These are phyloP conservation scores for Lepidothrix coronata DNA, from an alignment of 2,113 vertebrate species.

Conservation along the genomic window DNA sequence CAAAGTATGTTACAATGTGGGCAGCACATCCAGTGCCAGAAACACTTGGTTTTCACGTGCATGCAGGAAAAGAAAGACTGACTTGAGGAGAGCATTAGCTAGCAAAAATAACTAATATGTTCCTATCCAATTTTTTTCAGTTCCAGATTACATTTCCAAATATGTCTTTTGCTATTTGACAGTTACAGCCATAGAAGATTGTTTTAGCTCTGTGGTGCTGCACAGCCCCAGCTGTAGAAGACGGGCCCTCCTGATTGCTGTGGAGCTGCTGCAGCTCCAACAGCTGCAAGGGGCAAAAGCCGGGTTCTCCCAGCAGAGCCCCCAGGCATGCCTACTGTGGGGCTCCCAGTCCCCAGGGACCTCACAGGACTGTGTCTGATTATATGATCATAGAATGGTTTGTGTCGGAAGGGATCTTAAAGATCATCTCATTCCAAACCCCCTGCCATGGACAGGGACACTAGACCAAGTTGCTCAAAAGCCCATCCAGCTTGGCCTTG, in stretches of 20 bases:
- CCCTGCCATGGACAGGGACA: too few species aligned
- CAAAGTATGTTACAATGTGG: not conserved
- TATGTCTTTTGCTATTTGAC: not conserved
- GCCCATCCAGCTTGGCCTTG: not conserved
- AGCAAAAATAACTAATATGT: not conserved
- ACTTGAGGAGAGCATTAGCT: not conserved
- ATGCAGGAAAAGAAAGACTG: not conserved
- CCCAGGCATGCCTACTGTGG: fast-evolving
- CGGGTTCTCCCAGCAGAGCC: not conserved
- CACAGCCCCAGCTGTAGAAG: not conserved
- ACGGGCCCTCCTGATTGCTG: not conserved
- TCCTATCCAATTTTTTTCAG: not conserved
- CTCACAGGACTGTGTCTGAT: not conserved
- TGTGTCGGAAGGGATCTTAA: not conserved
- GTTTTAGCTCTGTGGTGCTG: not conserved
- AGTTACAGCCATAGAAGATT: not conserved
- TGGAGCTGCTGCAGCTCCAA: not conserved
- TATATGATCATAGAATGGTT: not conserved
- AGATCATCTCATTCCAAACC: not conserved
- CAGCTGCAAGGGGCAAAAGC: not conserved
- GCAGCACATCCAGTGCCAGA: not conserved
- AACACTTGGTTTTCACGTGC: not conserved
- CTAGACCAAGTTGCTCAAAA: not conserved
- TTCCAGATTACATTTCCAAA: not conserved
- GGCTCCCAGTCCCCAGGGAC: not conserved